Conservation (phyloP, 2,797 vertebrate species). For the Macroramphosus scolopax region DNA sequence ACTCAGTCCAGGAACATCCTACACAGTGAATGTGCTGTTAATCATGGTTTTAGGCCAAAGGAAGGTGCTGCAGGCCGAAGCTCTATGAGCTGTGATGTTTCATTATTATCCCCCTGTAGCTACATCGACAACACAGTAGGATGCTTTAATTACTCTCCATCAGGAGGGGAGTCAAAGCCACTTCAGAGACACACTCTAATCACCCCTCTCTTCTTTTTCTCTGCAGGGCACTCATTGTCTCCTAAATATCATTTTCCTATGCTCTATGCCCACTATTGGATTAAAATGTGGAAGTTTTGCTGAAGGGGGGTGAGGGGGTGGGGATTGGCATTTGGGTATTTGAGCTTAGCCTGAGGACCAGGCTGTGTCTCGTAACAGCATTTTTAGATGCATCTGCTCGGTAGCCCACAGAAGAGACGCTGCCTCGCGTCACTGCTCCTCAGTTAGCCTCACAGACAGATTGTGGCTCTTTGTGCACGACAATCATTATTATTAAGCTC, state of each 20-base stretch:
- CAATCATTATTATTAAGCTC: constrained; percentile 45
- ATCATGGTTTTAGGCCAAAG: constrained; percentile 55
- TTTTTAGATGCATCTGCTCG: constrained; percentile 66
- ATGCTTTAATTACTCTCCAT: constrained; percentile 78
- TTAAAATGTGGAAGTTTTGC: constrained; percentile 74
- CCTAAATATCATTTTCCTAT: constrained; percentile 76
- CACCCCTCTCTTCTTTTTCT: constrained; percentile 68
- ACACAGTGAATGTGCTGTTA: constrained; percentile 48
- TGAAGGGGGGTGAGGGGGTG: constrained; percentile 54
- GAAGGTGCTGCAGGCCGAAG: constrained; percentile 55
- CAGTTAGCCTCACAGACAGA: constrained; percentile 53
- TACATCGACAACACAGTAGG: constrained; percentile 72
- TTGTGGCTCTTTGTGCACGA: constrained; percentile 45
- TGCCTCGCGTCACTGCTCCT: constrained; percentile 34
- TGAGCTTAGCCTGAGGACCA: constrained; percentile 64
- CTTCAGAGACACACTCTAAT: constrained; percentile 74
- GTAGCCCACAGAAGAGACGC: constrained; percentile 50
- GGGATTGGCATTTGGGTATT: constrained; percentile 68
- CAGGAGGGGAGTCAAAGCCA: constrained; percentile 71
- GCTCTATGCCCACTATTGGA: constrained; percentile 72
- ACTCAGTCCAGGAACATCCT: constrained; percentile 61
- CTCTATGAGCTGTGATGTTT: constrained; percentile 69
- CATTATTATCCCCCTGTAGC: constrained; percentile 74
- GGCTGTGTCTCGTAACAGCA: constrained; percentile 59
- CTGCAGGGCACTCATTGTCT: constrained; percentile 75